A percentile compares a stretch with the other conserved stretches of the same genome.
Evolutionary conservation across 2,888 invertebrate species (phyloP).

Genomic region (Melinaea marsaeus): DNA sequence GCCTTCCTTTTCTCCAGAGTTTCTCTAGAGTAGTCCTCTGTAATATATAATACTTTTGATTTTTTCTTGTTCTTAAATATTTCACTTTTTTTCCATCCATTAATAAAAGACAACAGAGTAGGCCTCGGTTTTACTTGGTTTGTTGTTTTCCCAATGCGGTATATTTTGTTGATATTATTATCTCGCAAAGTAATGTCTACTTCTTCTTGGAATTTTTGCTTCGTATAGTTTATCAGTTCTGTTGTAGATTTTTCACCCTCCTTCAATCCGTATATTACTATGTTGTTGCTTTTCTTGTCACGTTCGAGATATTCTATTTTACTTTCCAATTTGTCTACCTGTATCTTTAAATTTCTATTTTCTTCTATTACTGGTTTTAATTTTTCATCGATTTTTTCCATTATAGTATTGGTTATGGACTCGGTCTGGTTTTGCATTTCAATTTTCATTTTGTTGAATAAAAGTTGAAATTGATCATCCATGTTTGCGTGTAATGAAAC

Average conservation of each 20-base stretch:
- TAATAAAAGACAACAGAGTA: no score
- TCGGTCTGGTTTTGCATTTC: constrained; percentile 12
- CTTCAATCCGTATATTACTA: constrained; percentile 17
- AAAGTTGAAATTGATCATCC: constrained; percentile 21
- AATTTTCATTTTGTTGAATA: constrained; percentile 20
- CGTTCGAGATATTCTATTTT: constrained; percentile 20
- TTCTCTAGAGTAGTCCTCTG: constrained; percentile 11
- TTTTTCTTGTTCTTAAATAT: no score
- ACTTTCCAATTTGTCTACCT: constrained; percentile 21
- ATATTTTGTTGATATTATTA: constrained; percentile 11
- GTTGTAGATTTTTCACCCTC: constrained; percentile 17
- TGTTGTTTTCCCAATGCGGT: no score
- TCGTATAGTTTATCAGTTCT: constrained; percentile 10
- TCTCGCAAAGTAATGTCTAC: constrained; percentile 11
- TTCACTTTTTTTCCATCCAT: no score
- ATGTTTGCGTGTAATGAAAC: constrained; percentile 4
- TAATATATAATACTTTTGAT: no score
- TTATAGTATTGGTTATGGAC: constrained; percentile 18
- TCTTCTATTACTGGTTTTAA: constrained; percentile 23
- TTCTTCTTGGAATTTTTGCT: constrained; percentile 10
- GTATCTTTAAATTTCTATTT: constrained; percentile 22
- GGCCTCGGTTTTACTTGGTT: no score
- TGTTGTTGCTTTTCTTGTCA: constrained; percentile 9
- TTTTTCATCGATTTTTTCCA: constrained; percentile 26
- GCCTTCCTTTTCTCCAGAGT: constrained; percentile 16